A percentile compares a stretch with the other conserved stretches of the same genome.
Conservation (phyloP, 2,113 vertebrate genomes). For the Microcebus murinus region DNA sequence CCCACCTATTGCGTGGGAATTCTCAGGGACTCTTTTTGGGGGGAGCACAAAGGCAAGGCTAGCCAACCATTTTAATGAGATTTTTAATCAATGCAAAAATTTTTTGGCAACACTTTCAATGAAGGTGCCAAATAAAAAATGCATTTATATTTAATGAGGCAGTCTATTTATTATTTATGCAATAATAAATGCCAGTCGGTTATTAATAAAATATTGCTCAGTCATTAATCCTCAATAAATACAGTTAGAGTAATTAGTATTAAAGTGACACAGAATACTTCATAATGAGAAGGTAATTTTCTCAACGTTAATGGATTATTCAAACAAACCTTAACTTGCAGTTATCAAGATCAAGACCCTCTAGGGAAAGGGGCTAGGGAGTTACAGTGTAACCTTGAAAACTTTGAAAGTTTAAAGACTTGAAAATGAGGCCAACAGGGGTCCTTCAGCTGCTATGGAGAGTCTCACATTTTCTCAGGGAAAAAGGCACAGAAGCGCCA, state of each 20-base stretch:
- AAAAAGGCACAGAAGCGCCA: neutral
- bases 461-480: neutral
- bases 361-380: constrained; percentile 33
- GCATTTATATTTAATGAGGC: constrained; percentile 75
- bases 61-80: constrained; percentile 73
- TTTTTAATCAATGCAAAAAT: constrained; percentile 72
- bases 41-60: constrained; percentile 29
- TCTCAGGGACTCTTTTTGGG: neutral
- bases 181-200: constrained; percentile 74
- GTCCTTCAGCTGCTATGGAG: neutral
- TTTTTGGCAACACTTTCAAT: constrained; percentile 68
- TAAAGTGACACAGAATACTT: constrained; percentile 76
- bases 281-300: constrained; percentile 82
- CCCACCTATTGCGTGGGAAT: constrained; percentile 26
- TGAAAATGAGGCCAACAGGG: constrained; percentile 31
- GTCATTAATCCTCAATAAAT: constrained; percentile 82
- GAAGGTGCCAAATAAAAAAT: constrained; percentile 70
- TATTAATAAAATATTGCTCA: constrained; percentile 76
- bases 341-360: constrained; percentile 62
- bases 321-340: constrained; percentile 71
- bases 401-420: constrained; percentile 58
- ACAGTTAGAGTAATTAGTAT: constrained; percentile 65
- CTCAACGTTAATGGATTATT: constrained; percentile 77
- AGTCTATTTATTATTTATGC: constrained; percentile 81
- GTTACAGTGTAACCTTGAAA: constrained; percentile 70